A percentile compares a stretch with the other conserved stretches of the same genome.
Conservation (phyloP, 1,140 invertebrate species). For the Reticulitermes speratus region DNA sequence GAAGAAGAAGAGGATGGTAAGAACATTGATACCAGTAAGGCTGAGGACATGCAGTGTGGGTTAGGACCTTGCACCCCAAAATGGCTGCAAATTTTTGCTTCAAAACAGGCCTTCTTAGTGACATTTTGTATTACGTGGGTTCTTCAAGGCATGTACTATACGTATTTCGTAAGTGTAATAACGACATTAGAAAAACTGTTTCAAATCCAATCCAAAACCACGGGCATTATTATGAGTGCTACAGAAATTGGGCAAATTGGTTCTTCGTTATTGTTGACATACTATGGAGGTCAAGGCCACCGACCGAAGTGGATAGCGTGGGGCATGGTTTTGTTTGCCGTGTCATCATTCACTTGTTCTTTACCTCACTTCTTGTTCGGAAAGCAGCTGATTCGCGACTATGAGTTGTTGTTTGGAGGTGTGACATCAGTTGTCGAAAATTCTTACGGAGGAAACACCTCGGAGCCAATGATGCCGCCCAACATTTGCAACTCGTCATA, state of each 20-base stretch:
- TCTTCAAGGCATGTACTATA: constrained; percentile 90
- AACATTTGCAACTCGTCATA: constrained; percentile 45
- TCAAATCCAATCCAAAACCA: constrained; percentile 92
- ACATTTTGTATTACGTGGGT: constrained; percentile 88
- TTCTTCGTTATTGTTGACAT: constrained; percentile 84
- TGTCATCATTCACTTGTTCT: constrained; percentile 84
- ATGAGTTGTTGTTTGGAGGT: constrained; percentile 56
- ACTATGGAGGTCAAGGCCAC: constrained; percentile 90
- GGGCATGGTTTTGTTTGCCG: constrained; percentile 87
- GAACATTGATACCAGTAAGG: not conserved
- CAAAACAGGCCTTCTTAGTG: constrained; percentile 85
- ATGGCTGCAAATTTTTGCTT: constrained; percentile 76
- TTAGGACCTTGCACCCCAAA: constrained; percentile 65
- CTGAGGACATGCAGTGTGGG: constrained; percentile 60
- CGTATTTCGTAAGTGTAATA: constrained; percentile 94
- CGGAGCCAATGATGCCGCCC: constrained; percentile 41
- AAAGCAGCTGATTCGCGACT: constrained; percentile 65
- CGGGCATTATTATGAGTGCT: constrained; percentile 88
- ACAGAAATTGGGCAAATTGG: constrained; percentile 94
- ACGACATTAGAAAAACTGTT: constrained; percentile 97
- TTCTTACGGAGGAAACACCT: constrained; percentile 41
- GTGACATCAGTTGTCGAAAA: constrained; percentile 40
- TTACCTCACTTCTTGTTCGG: constrained; percentile 80
- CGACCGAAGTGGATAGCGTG: constrained; percentile 94
- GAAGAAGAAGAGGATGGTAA: not conserved